Evolutionary conservation across 1,140 invertebrate genomes (phyloP), one percentile per base, ranked within the genome.

Genomic region (Fopius arisanus): DNA sequence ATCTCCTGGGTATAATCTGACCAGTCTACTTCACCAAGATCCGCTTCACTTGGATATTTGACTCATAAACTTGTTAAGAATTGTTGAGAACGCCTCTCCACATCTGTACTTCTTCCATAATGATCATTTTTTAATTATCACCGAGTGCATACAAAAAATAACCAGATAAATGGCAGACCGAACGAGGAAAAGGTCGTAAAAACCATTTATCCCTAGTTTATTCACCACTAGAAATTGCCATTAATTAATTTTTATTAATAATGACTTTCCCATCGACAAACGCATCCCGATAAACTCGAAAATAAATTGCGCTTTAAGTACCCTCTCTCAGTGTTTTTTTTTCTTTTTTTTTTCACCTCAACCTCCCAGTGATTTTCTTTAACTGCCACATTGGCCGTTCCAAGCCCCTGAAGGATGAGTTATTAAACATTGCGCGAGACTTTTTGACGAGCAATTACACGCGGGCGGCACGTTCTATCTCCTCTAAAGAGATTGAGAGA

Each of bases 1-100:
- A 69, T 69, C 67, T 69, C 29, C n/a, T 23, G 12, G 66, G 21
- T 48, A 69, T 54, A 48, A 69, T 69, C 67, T 69, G 54, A 23
- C 54, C 21, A 23, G 54, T 59, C 54, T n/a, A 14, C 43, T 59
- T 12, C 14, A 12, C 23, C 21, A 59, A 59, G 54, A 59, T 59
- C 54, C 54, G 54, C 54, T 59, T 59, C 19, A 21, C 7, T 19
- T 51, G 43, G 23, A 59, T 26, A 59, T 59, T 59, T 28, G 19
- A 59, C 26, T 59, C 54, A 28, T 59, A 28, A 59, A 59, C 54
- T 23, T 26, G 54, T 59, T 59, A 12, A 59, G 19, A 59, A 5
- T 6, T 5, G 7, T 48, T 48, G 7, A 16, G 3, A 7, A 19
- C 16, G 10, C 14, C 43, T n/a, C n/a, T n/a, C n/a, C n/a, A n/a